These are phyloP conservation scores for Drosophila insularis DNA, from an alignment of 1,140 invertebrate genomes.

Conservation along the genomic window DNA sequence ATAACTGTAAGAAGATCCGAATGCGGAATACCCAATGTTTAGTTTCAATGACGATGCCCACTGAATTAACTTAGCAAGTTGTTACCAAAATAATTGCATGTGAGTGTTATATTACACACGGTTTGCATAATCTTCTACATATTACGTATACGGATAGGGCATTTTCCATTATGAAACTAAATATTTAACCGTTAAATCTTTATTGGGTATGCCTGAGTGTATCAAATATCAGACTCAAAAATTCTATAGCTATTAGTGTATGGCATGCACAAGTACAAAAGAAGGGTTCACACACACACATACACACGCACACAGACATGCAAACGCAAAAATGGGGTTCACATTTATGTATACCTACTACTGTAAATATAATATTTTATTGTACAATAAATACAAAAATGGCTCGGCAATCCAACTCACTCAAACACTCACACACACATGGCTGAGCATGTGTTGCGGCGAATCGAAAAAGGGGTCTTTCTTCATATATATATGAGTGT, in stretches of 20 bases:
- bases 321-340: conserved; percentile 22
- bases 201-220: conserved; percentile 6
- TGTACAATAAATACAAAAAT: conserved; percentile 70
- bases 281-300: conserved; percentile 50
- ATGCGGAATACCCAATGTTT: not conserved
- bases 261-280: conserved; percentile 31
- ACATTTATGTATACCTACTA: conserved; percentile 53
- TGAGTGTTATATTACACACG: too few relatives aligned
- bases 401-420: conserved; percentile 41
- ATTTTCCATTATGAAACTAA: too few relatives aligned
- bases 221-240: conserved; percentile 33
- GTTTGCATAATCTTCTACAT: too few relatives aligned
- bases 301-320: conserved; percentile 21
- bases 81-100: too few relatives aligned
- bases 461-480: conserved; percentile 31
- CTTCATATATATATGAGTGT: not conserved
- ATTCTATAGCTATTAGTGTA: conserved; percentile 58
- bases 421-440: conserved; percentile 19
- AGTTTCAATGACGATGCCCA: not conserved
- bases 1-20: not conserved
- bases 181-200: not conserved
- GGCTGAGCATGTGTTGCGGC: conserved; percentile 22
- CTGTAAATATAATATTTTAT: conserved; percentile 81
- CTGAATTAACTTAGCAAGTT: too few relatives aligned
- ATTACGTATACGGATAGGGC: too few relatives aligned